Conservation (phyloP, 2,113 vertebrate genomes). For the Ginglymostoma cirratum region DNA sequence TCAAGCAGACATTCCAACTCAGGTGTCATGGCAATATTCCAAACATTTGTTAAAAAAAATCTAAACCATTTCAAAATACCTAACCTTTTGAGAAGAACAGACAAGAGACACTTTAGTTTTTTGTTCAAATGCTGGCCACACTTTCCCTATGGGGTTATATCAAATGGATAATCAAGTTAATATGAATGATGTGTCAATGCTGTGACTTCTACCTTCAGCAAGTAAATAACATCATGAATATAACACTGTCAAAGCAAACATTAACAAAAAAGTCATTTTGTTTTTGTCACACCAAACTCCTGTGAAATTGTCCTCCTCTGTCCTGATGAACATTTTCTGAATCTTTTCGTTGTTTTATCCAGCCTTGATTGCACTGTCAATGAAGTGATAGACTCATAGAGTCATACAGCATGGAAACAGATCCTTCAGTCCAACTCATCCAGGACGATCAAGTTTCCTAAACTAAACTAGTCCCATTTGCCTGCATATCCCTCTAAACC, state of each 20-base stretch:
- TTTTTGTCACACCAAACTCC: neutral
- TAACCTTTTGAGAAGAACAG: neutral
- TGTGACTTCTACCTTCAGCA: neutral
- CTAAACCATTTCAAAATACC: neutral
- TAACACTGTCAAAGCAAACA: neutral
- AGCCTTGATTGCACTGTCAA: neutral
- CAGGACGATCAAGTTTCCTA: too few species aligned
- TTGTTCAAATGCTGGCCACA: neutral
- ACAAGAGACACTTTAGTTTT: neutral
- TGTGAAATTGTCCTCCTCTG: neutral
- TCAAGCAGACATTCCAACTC: neutral
- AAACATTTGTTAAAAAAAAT: neutral
- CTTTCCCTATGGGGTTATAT: neutral
- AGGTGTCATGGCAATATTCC: neutral
- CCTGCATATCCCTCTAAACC: too few species aligned
- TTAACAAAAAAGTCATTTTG: neutral
- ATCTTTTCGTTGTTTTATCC: neutral
- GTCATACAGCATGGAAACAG: too few species aligned
- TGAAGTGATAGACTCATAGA: neutral
- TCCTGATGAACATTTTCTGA: neutral
- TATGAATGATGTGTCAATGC: neutral
- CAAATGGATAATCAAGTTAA: neutral
- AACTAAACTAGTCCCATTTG: too few species aligned
- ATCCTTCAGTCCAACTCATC: too few species aligned
- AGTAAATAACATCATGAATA: neutral